A percentile compares a stretch with the other conserved stretches of the same genome.
Conservation (phyloP, 92 coral and sea anemone genomes). For the Bergia puertoricense region DNA sequence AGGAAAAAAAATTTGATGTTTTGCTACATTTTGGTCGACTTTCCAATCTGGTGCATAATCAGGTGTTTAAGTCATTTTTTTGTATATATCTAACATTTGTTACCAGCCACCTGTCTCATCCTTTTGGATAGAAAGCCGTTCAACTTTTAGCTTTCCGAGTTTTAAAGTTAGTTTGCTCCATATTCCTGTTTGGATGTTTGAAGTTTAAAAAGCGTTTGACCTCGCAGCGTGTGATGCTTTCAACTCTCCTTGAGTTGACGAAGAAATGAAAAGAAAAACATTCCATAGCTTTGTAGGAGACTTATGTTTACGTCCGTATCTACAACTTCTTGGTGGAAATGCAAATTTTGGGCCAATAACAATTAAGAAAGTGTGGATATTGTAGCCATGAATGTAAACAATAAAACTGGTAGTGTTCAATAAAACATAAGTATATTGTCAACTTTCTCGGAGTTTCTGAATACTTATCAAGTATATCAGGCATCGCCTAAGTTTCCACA, state of each 20-base stretch:
- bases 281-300: not conserved
- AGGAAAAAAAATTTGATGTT: not conserved
- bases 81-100: not conserved
- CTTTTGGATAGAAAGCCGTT: not conserved
- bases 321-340: conserved; percentile 27
- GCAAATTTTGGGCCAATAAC: conserved; percentile 36
- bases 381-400: conserved; percentile 30
- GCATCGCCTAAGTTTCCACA: not conserved
- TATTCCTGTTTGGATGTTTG: not conserved
- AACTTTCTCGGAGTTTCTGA: conserved; percentile 4
- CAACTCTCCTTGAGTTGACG: not conserved
- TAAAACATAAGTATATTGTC: conserved; percentile 30
- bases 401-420: conserved; percentile 33
- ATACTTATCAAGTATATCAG: not conserved
- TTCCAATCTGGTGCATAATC: no score
- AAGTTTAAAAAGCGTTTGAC: no score
- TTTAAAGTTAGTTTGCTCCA: not conserved
- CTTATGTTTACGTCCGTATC: conserved; percentile 32
- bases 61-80: no score
- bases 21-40: not conserved
- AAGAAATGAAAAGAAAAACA: not conserved
- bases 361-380: conserved; percentile 29
- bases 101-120: not conserved
- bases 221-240: conserved; percentile 4
- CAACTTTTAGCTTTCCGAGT: not conserved